A percentile compares a stretch with the other conserved stretches of the same genome.
These are phyloP conservation scores for Otolemur garnettii DNA, from an alignment of 2,113 vertebrate species.

Conservation along the genomic window DNA sequence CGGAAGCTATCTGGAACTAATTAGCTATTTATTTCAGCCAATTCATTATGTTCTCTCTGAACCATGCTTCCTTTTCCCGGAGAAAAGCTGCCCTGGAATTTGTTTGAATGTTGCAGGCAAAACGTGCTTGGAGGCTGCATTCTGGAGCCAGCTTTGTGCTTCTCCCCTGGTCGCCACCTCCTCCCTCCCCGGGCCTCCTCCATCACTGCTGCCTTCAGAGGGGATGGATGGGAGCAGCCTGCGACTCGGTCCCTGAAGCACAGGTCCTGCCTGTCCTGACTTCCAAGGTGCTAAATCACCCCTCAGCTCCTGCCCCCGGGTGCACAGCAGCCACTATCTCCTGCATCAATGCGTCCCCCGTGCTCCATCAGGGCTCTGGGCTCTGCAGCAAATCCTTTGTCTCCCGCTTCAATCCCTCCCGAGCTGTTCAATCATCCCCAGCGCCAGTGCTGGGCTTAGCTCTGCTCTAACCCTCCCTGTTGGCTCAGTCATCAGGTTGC, in stretches of 20 bases:
- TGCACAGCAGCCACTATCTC: background rate
- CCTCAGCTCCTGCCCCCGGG: accelerated
- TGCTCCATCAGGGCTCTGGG: background rate
- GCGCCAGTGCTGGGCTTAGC: background rate
- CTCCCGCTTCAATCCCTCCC: background rate
- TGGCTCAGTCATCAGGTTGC: background rate
- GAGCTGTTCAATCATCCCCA: slow-evolving; percentile 27
- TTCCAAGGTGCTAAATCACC: slow-evolving; percentile 58
- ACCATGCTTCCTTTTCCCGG: slow-evolving; percentile 57
- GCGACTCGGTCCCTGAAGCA: background rate
- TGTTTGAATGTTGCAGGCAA: slow-evolving; percentile 33
- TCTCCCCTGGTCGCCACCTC: slow-evolving; percentile 38
- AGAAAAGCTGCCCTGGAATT: slow-evolving; percentile 77
- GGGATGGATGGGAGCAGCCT: slow-evolving; percentile 31
- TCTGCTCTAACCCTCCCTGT: background rate
- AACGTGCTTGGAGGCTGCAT: slow-evolving; percentile 57
- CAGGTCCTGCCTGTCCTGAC: background rate
- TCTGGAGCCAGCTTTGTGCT: slow-evolving; percentile 47
- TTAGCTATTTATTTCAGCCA: slow-evolving; percentile 65
- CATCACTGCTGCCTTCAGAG: slow-evolving; percentile 6
- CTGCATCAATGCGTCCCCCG: background rate
- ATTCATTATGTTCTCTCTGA: slow-evolving; percentile 75
- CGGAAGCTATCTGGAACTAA: slow-evolving; percentile 63
- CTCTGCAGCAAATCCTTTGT: slow-evolving; percentile 66
- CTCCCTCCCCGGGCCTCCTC: slow-evolving; percentile 25